Base-by-base conservation (phyloP, 2,113 vertebrate genomes). In the Myrmophylax atrothorax region DNA sequence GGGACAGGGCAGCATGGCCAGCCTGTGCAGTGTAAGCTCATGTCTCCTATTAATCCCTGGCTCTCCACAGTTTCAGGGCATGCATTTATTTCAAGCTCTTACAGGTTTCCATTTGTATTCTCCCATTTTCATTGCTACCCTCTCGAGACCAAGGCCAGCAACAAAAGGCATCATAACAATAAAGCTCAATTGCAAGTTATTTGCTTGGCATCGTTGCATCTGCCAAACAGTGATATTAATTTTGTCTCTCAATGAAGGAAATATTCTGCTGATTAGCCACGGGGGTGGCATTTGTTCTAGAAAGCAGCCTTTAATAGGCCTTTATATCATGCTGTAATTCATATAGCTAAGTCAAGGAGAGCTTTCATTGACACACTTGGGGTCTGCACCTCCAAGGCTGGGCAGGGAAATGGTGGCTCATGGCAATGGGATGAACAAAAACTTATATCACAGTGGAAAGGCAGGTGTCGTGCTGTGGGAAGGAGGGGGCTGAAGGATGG, bases 281-380 rank as follows among this genome's bases (percentile, higher is more conserved):
- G 7, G 74, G 89, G 84, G 93, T 87, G 87, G 84, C 84, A 66
- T 91, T 96, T 94, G 91, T 93, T 94, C 84, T 68, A 72, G 93
- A 83, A 94, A 89, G 77, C 89, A 85, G 84, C 89, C 52, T 68
- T 69, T 95, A 87, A 84, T 49, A 52, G 89, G 68, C 89, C 60
- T 87, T 75, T 84, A 15, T 13, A 69, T 82, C 66, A 46, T 3
- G 29, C 66, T 58, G 37, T 60, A 89, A 87, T 81, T 91, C 81
- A 12, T 38, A 60, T 19, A 16, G 5, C 66, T 68, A 47, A 75
- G 37, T 28, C 59, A 64, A 23, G 52, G 29, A 31, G 38, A 79
- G 77, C 31, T 60, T 74, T 50, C n/a, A 37, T 18, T 31, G 89
- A 49, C 1, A 3, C 0, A 0, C n/a, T 66, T 0, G 1, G 85